A percentile compares a stretch with the other conserved stretches of the same genome.
Conservation (phyloP, 2,113 vertebrate genomes). For the Agelaius tricolor region DNA sequence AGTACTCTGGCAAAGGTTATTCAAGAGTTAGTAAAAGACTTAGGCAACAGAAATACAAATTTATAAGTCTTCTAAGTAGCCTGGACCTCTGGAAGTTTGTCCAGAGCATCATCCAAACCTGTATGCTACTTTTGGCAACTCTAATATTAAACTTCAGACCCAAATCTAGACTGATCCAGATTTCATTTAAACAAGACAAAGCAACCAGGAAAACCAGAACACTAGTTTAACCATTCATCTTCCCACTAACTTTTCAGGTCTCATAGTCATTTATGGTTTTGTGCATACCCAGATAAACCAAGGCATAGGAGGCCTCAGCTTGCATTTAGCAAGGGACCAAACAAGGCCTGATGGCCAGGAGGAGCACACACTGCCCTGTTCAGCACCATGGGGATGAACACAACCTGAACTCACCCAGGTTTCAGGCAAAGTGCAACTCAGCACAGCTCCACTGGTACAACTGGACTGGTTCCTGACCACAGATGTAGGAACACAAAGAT, state of each 20-base stretch:
- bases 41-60: background rate
- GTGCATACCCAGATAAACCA: background rate
- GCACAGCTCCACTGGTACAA: background rate
- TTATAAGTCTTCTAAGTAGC: background rate
- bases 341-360: rapidly evolving
- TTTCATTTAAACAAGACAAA: background rate
- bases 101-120: background rate
- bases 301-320: background rate
- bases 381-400: rapidly evolving
- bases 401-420: background rate
- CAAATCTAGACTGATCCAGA: background rate
- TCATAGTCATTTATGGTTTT: background rate
- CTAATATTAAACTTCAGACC: background rate
- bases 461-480: background rate
- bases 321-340: background rate
- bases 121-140: background rate
- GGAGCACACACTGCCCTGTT: rapidly evolving
- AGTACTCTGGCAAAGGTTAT: background rate
- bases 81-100: background rate
- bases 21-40: background rate
- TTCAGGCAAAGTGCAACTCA: background rate
- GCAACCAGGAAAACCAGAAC: background rate
- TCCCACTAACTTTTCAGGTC: background rate
- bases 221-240: background rate
- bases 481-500: background rate